Evolutionary conservation across 2,113 vertebrate species (phyloP).

Genomic region (Terrapene triunguis): DNA sequence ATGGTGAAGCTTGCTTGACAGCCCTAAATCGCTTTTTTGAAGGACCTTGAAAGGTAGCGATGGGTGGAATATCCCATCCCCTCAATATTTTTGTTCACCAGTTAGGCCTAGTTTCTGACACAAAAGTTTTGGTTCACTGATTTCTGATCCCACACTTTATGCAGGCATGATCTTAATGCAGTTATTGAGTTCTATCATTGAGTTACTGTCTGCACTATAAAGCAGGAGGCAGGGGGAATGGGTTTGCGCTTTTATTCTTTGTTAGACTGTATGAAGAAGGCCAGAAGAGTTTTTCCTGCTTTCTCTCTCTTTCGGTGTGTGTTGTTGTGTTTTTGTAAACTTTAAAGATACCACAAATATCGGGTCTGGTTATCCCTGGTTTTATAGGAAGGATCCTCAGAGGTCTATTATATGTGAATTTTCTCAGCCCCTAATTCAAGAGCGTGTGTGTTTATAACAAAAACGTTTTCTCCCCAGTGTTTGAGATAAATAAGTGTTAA

Average conservation of each 20-base stretch:
- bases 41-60: not conserved
- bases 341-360: not conserved
- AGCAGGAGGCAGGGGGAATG: not conserved
- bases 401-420: not conserved
- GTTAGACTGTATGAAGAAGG: not conserved
- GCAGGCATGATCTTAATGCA: not conserved
- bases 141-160: not conserved
- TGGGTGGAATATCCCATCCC: not conserved
- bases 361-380: not conserved
- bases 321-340: not conserved
- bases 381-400: not conserved
- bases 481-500: not conserved
- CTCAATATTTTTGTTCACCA: not conserved
- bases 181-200: not conserved
- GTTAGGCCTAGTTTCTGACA: not conserved
- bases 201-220: not conserved
- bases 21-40: not conserved
- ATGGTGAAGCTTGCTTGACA: not conserved
- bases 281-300: rapidly evolving
- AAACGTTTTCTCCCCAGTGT: not conserved
- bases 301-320: not conserved
- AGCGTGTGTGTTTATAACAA: not conserved
- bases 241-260: not conserved
- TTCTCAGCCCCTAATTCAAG: not conserved
- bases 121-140: not conserved